These are phyloP conservation scores for Semotilus atromaculatus DNA, from an alignment of 2,797 vertebrate species.

Conservation along the genomic window DNA sequence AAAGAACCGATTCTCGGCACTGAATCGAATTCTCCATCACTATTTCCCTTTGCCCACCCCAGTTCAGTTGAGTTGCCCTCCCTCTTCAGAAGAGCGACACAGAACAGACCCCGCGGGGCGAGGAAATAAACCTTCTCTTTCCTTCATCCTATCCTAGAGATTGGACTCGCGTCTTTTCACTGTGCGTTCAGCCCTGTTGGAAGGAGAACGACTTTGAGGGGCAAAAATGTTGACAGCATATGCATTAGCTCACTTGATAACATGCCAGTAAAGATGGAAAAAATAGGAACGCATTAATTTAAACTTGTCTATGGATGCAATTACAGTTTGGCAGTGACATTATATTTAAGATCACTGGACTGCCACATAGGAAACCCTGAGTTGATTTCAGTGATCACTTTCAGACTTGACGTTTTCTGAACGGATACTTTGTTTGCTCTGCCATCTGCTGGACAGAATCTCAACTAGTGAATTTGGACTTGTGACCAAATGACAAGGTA, in stretches of 20 bases:
- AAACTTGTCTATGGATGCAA: not conserved
- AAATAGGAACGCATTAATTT: not conserved
- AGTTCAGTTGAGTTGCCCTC: constrained; percentile 19
- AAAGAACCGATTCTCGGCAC: constrained; percentile 10
- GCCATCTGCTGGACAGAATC: constrained; percentile 18
- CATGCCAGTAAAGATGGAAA: not conserved
- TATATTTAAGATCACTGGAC: not conserved
- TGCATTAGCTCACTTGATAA: not conserved
- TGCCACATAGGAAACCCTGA: not conserved
- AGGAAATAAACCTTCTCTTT: not conserved
- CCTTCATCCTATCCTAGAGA: not conserved
- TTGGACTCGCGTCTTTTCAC: not conserved
- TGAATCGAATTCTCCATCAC: not conserved
- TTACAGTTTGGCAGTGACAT: not conserved
- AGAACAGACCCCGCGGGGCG: constrained; percentile 6
- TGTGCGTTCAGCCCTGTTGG: not conserved
- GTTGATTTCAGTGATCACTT: not conserved
- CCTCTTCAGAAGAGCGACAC: constrained; percentile 29
- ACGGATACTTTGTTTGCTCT: not conserved
- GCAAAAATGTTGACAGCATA: not conserved
- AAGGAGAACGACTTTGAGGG: not conserved
- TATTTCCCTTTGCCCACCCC: constrained; percentile 18
- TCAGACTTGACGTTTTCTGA: not conserved
- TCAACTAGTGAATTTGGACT: not conserved
- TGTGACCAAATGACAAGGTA: not conserved